Evolutionary conservation across 37 sponge, comb jelly and placozoan species (phyloP).

Genomic region (Cliona cf. orientalis): DNA sequence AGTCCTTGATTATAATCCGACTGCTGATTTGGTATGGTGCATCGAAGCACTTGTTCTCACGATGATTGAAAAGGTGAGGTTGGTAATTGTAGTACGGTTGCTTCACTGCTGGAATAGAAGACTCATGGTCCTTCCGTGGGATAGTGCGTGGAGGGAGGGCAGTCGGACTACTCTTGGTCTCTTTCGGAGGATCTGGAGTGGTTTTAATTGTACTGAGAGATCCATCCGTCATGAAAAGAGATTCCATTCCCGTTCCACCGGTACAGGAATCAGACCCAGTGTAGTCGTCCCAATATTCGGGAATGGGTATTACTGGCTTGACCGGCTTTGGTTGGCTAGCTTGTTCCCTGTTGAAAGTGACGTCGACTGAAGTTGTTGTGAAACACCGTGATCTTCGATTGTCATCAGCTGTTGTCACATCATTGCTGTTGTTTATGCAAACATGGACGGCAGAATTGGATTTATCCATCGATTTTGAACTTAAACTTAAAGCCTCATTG

Average conservation of each 20-base stretch:
- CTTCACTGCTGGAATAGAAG: conserved; percentile 20
- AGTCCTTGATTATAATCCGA: conserved; percentile 40
- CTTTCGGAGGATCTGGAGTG: too few relatives aligned
- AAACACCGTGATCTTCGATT: too few relatives aligned
- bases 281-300: neutral
- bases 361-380: too few relatives aligned
- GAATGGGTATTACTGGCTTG: too few relatives aligned
- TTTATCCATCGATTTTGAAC: neutral
- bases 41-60: neutral
- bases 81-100: conserved; percentile 7
- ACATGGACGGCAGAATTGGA: neutral
- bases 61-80: conserved; percentile 15
- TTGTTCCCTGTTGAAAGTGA: too few relatives aligned
- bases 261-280: neutral
- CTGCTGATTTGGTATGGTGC: conserved; percentile 53
- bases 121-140: conserved; percentile 10
- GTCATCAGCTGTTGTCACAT: too few relatives aligned
- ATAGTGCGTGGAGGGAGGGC: conserved; percentile 36
- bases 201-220: neutral
- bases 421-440: too few relatives aligned
- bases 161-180: too few relatives aligned
- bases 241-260: neutral
- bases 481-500: neutral
- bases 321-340: too few relatives aligned
- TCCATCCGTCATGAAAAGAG: neutral